Percentiles rank a stretch among this genome's conserved stretches.
phyloP scores from a whole-genome alignment of 2,797 vertebrate species.

The Phataginus tetradactyla region DNA sequence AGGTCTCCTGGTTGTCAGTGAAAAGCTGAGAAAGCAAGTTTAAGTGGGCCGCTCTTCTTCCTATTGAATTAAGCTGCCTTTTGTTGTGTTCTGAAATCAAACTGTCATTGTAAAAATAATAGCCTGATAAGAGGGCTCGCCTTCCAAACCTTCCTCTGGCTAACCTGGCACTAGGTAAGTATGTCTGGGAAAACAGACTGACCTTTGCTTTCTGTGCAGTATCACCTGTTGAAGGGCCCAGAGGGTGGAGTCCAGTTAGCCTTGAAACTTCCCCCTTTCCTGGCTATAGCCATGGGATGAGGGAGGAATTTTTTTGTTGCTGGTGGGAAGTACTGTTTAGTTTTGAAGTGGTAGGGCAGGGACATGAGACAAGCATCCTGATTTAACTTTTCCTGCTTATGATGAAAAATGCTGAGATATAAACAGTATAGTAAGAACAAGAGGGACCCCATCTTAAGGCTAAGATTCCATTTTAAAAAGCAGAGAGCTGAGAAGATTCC shows the following conservation, averaged over 20 bases:
- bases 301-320: background rate
- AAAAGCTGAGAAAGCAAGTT: conserved; percentile 12
- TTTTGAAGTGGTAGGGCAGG: too few species aligned
- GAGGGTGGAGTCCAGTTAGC: background rate
- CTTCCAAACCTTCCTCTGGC: background rate
- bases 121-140: background rate
- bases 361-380: too few species aligned
- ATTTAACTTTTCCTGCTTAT: too few species aligned
- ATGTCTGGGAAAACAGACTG: background rate
- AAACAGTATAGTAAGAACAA: too few species aligned
- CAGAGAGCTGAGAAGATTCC: too few species aligned
- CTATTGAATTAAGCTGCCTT: background rate
- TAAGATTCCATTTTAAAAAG: too few species aligned
- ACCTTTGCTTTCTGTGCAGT: background rate
- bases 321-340: background rate
- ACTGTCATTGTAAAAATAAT: background rate
- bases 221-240: background rate
- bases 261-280: background rate
- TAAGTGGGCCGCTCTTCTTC: background rate
- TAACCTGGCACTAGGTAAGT: background rate
- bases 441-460: too few species aligned
- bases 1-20: background rate
- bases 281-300: too few species aligned
- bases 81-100: background rate
- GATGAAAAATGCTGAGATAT: too few species aligned